These are phyloP conservation scores for Heliconius hermathena DNA, from an alignment of 1,140 invertebrate species.

Conservation along the genomic window DNA sequence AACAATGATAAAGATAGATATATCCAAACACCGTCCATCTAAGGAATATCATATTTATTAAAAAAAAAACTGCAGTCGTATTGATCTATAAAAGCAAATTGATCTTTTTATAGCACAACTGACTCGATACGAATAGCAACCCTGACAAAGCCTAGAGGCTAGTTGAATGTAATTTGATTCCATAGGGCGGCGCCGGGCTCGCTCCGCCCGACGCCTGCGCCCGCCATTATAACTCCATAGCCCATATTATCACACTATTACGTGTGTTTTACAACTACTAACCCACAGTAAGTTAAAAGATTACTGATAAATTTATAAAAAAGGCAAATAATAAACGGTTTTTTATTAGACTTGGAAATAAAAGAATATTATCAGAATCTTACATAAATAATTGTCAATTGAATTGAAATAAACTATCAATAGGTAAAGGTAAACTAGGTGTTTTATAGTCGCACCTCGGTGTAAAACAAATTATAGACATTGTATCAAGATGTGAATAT, in stretches of 20 bases:
- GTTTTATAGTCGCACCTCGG: not conserved
- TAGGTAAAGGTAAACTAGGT: not conserved
- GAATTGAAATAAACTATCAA: too few species aligned
- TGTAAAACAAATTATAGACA: not conserved
- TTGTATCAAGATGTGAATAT: not conserved
- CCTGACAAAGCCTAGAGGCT: constrained; percentile 25
- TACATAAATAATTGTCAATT: too few species aligned
- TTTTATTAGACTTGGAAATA: not conserved
- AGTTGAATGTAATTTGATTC: constrained; percentile 20
- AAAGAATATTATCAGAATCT: not conserved
- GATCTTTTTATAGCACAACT: not conserved
- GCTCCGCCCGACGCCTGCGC: constrained; percentile 48
- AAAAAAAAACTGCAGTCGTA: too few species aligned
- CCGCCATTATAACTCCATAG: not conserved
- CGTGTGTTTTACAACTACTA: not conserved
- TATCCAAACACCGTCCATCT: too few species aligned
- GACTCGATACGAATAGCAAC: not conserved
- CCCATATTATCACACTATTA: constrained; percentile 3
- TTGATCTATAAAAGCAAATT: not conserved
- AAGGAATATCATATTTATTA: too few species aligned
- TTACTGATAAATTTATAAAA: not conserved
- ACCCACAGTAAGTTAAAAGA: not conserved
- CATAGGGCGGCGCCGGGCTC: constrained; percentile 40
- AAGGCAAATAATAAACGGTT: not conserved
- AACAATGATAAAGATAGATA: too few species aligned